Evolutionary conservation across 2,113 vertebrate genomes (phyloP), one percentile per base, ranked within the genome.

Genomic region (Nerophis ophidion): DNA sequence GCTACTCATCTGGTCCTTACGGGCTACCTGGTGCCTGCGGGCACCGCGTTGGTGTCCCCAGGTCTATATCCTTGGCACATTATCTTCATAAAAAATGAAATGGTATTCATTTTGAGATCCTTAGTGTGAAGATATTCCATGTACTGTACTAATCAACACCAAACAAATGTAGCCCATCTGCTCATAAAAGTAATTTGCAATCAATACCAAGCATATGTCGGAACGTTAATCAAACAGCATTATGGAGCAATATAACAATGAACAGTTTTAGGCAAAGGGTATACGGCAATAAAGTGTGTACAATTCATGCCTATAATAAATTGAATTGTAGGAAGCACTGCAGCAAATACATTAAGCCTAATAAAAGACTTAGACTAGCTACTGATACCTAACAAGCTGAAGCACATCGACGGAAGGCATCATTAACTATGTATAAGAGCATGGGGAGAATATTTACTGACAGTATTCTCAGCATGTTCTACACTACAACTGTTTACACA

Each of bases 151-250:
- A 44, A 50, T 55, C 49, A 61, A 56, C 54, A 51, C 10, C 7
- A 26, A 17, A 63, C 33, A 65, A 26, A 65, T 61, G 33, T 48
- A 35, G 42, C 57, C 34, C 38, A 45, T 14, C 11, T 48, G 42
- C 54, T 16, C 26, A 57, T 45, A 14, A 65, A 50, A 49, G 45
- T 57, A 38, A 66, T 57, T 62, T 56, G 38, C 42, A 56, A 67
- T 70, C 60, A 69, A 66, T 58, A 52, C 36, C 26, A 26, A 57
- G 55, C 50, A 42, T 42, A 56, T 40, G 15, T 50, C 56, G 17
- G 17, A 4, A 15, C 14, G 55, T 64, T 60, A 71, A 76, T 65
- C 47, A 42, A 50, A n/a, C 12, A 17, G 5, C 17, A 52, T 64
- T 33, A 66, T 58, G 19, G 50, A 51, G 46, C 42, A 52, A 72